These are phyloP conservation scores for Pharmacophagus antenor DNA, from an alignment of 2,888 invertebrate genomes.

Conservation along the genomic window DNA sequence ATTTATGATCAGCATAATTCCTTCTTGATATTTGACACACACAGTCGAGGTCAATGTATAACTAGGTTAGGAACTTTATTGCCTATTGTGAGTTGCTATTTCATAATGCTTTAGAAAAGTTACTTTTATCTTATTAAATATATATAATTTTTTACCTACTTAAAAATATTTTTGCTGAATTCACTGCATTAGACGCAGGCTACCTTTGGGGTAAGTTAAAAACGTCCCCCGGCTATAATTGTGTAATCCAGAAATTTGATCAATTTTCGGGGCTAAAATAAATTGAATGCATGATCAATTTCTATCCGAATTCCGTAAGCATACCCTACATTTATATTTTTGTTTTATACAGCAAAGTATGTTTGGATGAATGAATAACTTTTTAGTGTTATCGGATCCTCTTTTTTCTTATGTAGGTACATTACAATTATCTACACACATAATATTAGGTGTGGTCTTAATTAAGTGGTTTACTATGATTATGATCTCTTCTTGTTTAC, in stretches of 20 bases:
- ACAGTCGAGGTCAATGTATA: constrained; percentile 54
- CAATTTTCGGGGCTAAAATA: constrained; percentile 5
- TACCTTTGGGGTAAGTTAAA: constrained; percentile 4
- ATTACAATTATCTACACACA: constrained; percentile 50
- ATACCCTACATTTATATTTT: constrained; percentile 43
- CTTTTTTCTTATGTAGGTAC: constrained; percentile 55
- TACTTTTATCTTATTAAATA: constrained; percentile 40
- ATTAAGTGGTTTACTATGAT: constrained; percentile 54
- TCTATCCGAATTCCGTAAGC: constrained; percentile 28
- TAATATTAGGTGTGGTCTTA: constrained; percentile 68
- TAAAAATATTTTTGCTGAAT: background rate
- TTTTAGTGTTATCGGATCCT: constrained; percentile 49
- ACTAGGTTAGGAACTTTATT: constrained; percentile 60
- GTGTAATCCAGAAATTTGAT: background rate
- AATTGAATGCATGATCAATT: constrained; percentile 7
- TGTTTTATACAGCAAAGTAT: constrained; percentile 51
- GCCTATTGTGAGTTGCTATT: constrained; percentile 61
- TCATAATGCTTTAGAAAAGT: constrained; percentile 62
- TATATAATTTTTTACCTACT: constrained; percentile 18
- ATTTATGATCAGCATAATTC: constrained; percentile 43
- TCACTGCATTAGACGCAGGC: background rate
- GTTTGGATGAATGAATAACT: constrained; percentile 62
- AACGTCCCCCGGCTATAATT: constrained; percentile 3
- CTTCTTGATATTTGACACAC: constrained; percentile 53
- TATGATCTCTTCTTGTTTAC: constrained; percentile 69